Percentiles rank a stretch among this genome's conserved stretches.
These are phyloP conservation scores for Enteromius afrohamiltoni DNA, from an alignment of 2,797 vertebrate genomes.

Conservation along the genomic window DNA sequence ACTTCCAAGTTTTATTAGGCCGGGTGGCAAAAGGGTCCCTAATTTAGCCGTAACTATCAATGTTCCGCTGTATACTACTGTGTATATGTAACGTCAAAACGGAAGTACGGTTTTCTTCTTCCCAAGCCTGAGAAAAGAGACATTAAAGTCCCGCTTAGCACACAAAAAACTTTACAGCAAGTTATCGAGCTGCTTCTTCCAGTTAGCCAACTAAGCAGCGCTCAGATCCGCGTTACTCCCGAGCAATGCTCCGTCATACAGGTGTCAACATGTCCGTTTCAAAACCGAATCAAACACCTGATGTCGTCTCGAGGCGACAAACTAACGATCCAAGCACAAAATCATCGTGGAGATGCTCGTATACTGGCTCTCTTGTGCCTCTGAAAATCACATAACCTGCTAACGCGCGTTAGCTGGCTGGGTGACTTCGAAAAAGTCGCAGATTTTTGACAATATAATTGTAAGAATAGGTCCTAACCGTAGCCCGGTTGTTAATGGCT, in stretches of 20 bases:
- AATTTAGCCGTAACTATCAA: neutral
- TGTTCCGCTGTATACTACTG: neutral
- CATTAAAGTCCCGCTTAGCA: neutral
- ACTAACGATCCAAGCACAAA: slow-evolving; percentile 18
- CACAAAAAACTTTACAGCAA: slow-evolving; percentile 23
- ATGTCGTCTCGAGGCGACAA: neutral
- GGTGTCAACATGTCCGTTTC: slow-evolving; percentile 21
- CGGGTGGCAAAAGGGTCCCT: slow-evolving; percentile 48
- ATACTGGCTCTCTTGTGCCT: slow-evolving; percentile 24
- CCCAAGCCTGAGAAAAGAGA: neutral
- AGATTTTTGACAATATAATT: neutral
- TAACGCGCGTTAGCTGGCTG: slow-evolving; percentile 42
- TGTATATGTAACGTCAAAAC: neutral
- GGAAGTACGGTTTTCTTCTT: neutral
- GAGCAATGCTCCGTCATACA: slow-evolving; percentile 8
- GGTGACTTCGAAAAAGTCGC: slow-evolving; percentile 34
- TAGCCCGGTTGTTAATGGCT: neutral
- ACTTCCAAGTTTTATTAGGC: slow-evolving; percentile 55
- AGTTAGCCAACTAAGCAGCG: slow-evolving; percentile 46
- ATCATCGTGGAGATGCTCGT: slow-evolving; percentile 22
- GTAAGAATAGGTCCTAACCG: neutral
- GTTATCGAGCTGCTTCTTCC: slow-evolving; percentile 44
- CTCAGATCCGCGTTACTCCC: slow-evolving; percentile 37
- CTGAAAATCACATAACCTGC: slow-evolving; percentile 51
- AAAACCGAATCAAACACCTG: neutral